These are phyloP conservation scores for Hyphantria cunea DNA, from an alignment of 1,140 invertebrate genomes.

Conservation along the genomic window DNA sequence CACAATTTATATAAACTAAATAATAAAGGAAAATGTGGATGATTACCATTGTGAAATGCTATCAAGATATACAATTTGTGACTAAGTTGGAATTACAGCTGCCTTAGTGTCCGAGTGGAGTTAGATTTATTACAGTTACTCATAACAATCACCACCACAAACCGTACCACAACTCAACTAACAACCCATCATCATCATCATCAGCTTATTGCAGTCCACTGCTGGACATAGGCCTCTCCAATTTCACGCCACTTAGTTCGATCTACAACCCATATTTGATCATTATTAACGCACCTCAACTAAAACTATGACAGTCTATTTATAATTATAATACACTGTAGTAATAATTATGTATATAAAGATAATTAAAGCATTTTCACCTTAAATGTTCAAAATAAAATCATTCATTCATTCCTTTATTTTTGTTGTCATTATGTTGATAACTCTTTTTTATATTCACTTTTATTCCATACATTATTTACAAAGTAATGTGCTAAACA, in stretches of 20 bases:
- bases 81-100: constrained; percentile 36
- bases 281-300: constrained; percentile 57
- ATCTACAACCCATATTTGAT: constrained; percentile 52
- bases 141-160: constrained; percentile 9
- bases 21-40: constrained; percentile 46
- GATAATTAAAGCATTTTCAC: constrained; percentile 80
- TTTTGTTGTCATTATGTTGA: constrained; percentile 69
- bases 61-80: constrained; percentile 48
- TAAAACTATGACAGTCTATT: constrained; percentile 80
- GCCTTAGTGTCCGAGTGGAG: constrained; percentile 21
- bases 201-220: no score
- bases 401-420: no score
- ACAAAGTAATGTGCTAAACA: constrained; percentile 62
- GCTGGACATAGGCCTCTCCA: no score
- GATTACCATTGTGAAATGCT: constrained; percentile 47
- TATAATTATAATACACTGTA: constrained; percentile 78
- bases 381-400: constrained; percentile 76
- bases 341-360: constrained; percentile 70
- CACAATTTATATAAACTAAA: constrained; percentile 50
- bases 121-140: constrained; percentile 1
- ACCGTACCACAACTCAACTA: constrained; percentile 33
- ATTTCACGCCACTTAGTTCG: no score
- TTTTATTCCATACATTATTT: constrained; percentile 68
- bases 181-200: no score
- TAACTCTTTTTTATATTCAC: constrained; percentile 57